Percentiles rank a stretch among this genome's conserved stretches.
These are phyloP conservation scores for Procambarus virginalis DNA, from an alignment of 1,140 invertebrate species.

Conservation along the genomic window DNA sequence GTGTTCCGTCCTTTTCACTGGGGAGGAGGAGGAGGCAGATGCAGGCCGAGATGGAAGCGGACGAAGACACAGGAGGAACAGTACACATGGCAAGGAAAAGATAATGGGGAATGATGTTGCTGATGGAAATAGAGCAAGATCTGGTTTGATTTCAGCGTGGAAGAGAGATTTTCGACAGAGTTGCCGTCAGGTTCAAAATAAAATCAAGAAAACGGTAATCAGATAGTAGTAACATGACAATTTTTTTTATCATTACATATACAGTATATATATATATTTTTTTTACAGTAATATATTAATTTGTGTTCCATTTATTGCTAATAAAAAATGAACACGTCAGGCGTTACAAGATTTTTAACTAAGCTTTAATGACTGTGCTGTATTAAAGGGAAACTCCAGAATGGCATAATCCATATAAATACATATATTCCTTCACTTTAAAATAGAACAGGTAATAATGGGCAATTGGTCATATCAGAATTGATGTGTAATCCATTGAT, in stretches of 20 bases:
- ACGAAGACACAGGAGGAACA: conserved; percentile 3
- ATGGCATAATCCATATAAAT: background rate
- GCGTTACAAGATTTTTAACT: background rate
- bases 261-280: no score
- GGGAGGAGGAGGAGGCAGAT: conserved; percentile 43
- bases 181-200: conserved; percentile 57
- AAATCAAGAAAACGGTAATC: conserved; percentile 52
- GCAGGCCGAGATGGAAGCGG: conserved; percentile 25
- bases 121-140: conserved; percentile 35
- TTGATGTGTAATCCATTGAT: background rate
- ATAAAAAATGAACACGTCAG: background rate
- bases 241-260: background rate
- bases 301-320: no score
- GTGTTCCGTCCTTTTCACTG: conserved; percentile 63
- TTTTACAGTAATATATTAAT: background rate
- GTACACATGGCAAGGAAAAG: conserved; percentile 27
- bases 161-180: conserved; percentile 58
- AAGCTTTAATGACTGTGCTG: conserved; percentile 7
- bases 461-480: background rate
- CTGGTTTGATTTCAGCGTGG: conserved; percentile 51
- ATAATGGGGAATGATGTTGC: conserved; percentile 14
- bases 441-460: background rate
- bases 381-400: background rate
- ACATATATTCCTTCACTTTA: background rate
- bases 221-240: conserved; percentile 37